These are phyloP conservation scores for Trissoscelio sp. DNA, from an alignment of 2,888 invertebrate genomes.

Conservation along the genomic window DNA sequence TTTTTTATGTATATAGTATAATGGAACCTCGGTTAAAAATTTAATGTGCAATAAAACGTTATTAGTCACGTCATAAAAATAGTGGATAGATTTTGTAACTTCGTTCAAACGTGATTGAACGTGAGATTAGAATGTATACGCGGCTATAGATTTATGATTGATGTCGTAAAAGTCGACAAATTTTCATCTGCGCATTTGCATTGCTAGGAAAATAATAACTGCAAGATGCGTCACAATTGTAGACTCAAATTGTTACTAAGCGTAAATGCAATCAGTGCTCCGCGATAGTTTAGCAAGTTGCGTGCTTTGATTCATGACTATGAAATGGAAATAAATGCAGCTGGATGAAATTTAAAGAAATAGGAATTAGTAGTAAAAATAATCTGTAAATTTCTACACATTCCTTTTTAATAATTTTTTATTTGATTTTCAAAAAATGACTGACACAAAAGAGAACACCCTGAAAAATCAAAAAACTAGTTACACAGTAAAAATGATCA, in stretches of 20 bases:
- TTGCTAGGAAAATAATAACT: not conserved
- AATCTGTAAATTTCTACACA: too few species aligned
- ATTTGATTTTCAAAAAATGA: too few species aligned
- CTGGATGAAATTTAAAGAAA: not conserved
- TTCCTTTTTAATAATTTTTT: too few species aligned
- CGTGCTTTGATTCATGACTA: conserved; percentile 1
- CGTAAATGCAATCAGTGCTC: not conserved
- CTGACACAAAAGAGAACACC: too few species aligned
- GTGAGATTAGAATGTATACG: not conserved
- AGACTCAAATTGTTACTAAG: not conserved
- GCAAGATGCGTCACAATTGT: not conserved
- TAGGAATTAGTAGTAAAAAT: too few species aligned
- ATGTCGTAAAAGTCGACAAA: not conserved
- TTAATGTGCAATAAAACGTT: conserved; percentile 3
- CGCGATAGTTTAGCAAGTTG: not conserved
- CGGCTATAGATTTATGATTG: too few species aligned
- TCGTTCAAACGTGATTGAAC: not conserved
- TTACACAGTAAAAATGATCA: too few species aligned
- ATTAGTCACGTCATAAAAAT: not conserved
- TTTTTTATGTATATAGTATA: too few species aligned
- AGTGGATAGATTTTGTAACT: conserved; percentile 1
- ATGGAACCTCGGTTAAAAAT: not conserved
- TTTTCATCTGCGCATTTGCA: not conserved
- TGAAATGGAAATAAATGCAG: not conserved
- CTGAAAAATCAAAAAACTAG: too few species aligned